Base-by-base conservation (phyloP, 2,888 invertebrate genomes). In the Temnothorax ravouxi region DNA sequence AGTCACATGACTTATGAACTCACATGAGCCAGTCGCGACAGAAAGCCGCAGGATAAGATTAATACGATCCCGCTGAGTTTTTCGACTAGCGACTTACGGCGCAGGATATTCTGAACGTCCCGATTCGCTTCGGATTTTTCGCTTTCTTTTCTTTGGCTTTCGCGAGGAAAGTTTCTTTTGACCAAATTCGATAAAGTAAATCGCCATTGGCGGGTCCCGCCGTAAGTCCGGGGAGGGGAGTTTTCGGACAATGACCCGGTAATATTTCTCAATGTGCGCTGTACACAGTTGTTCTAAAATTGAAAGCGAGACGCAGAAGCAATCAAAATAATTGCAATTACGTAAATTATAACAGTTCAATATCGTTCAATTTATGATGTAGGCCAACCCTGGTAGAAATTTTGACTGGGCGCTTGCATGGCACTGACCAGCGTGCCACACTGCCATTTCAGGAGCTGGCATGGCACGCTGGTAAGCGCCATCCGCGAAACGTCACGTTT, bases 31-130 rank as follows among this genome's bases (percentile, higher is more conserved):
- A 83, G 59, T 59, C 41, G 54, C 77, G 83, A 76, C 77, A 50
- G 79, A 59, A 84, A 79, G 71, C 79, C 59, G n/a, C 61, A 77
- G 81, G 80, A 87, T 89, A 89, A 89, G 88, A 88, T 89, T 88
- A 89, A 89, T 89, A 88, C 87, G 83, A 76, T 52, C 67, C 56
- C 54, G 62, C 9, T 72, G 75, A 84, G 87, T 88, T 88, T 88
- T 88, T 86, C 84, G 64, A 84, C 56, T 38, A 54, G 38, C 56
- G 66, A 62, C 81, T 66, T 64, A 80, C 47, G 29, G 66, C 29
- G 44, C 64, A 64, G 69, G 75, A 83, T 88, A 87, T 61, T 76
- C 82, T 44, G 44, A 66, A 80, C 81, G 64, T 79, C 67, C 77
- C 66, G 79, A 62, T 76, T 79, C 83, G 59, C 44, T 61, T 21